A percentile compares a stretch with the other conserved stretches of the same genome.
phyloP scores from a whole-genome alignment of 2,888 invertebrate genomes.

The Theodoxus fluviatilis region DNA sequence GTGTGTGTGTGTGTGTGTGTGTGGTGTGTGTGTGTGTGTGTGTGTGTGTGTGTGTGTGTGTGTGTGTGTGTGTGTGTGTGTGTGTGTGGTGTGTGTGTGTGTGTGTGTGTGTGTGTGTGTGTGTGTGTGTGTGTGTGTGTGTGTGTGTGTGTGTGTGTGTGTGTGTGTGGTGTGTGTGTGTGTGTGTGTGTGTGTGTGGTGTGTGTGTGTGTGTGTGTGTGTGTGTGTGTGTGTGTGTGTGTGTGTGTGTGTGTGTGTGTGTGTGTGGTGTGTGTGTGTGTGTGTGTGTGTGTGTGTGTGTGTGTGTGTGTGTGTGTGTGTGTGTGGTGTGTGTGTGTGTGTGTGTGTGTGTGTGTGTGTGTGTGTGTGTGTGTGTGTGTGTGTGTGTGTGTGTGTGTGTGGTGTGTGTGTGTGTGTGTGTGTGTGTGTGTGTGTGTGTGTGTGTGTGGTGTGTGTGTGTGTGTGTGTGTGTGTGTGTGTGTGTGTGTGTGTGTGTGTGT shows the following conservation, averaged over 20 bases:
- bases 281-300: conserved; percentile 16
- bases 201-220: conserved; percentile 1
- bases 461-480: background rate
- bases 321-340: background rate
- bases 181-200: conserved; percentile 20
- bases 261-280: background rate
- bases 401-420: background rate
- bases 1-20: too few species aligned
- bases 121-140: background rate
- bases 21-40: too few species aligned
- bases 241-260: conserved; percentile 18
- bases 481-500: conserved; percentile 5
- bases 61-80: conserved; percentile 4
- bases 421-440: conserved; percentile 1
- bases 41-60: background rate
- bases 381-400: too few species aligned
- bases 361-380: conserved; percentile 1
- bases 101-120: conserved; percentile 7
- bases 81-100: background rate
- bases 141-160: conserved; percentile 5
- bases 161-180: background rate
- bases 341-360: conserved; percentile 2
- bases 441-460: conserved; percentile 12
- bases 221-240: conserved; percentile 7
- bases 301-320: conserved; percentile 16